Percentiles rank a stretch among this genome's conserved stretches.
Conservation (phyloP, 2,797 vertebrate species). For the Nasua narica region DNA sequence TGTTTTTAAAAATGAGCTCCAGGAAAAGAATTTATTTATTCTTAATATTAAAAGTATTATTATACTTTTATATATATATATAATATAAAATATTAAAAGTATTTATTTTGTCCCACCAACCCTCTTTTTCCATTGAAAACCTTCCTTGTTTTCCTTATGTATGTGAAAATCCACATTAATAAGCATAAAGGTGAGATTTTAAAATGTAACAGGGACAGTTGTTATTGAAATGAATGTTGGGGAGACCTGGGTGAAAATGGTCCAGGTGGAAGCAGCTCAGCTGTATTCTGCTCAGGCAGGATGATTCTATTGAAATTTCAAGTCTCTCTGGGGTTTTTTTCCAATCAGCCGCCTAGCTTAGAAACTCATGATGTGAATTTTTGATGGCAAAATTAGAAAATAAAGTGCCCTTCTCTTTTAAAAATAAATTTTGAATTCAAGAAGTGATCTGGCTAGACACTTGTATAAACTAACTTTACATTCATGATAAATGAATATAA, state of each 20-base stretch:
- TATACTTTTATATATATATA: too few species aligned
- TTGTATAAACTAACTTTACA: constrained; percentile 58
- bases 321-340: constrained; percentile 37
- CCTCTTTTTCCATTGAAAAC: not conserved
- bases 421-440: constrained; percentile 66
- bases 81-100: too few species aligned
- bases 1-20: not conserved
- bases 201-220: not conserved
- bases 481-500: constrained; percentile 46
- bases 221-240: constrained; percentile 23
- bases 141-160: not conserved
- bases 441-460: constrained; percentile 51
- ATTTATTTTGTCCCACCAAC: not conserved
- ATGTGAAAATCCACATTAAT: not conserved
- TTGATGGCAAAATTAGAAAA: constrained; percentile 72
- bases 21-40: too few species aligned
- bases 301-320: constrained; percentile 59
- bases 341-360: constrained; percentile 44
- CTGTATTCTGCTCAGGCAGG: constrained; percentile 22
- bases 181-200: not conserved
- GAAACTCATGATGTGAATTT: constrained; percentile 68
- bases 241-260: not conserved
- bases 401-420: constrained; percentile 55
- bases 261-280: not conserved
- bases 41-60: too few species aligned